Base-by-base conservation (phyloP, 1,140 invertebrate species). In the Eumeta japonica region DNA sequence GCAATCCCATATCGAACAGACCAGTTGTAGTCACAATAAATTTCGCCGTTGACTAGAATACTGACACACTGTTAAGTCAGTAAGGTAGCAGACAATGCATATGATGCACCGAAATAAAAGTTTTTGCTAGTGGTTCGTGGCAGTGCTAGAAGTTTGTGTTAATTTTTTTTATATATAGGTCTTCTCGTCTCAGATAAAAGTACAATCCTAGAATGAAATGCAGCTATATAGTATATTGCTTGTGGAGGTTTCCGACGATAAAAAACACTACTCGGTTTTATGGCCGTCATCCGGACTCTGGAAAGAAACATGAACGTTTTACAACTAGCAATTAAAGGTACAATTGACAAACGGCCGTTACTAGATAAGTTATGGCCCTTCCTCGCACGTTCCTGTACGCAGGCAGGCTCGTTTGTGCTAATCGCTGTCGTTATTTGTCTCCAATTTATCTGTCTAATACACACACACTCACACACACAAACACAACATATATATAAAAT, bases 211-310 rank as follows among this genome's bases (percentile, higher is more conserved):
- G 5, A 24, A 7, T 24, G 5, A 24, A 24, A 24, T n/a, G n/a
- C n/a, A 24, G 5, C n/a, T 5, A 24, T 24, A 24, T 7, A 24
- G 5, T 5, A 24, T 24, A 24, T 24, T 24, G n/a, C 5, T 24
- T 24, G 5, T 24, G n/a, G 5, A 7, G 20, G 5, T 24, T 24
- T 24, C 5, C 20, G 20, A 7, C n/a, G n/a, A 24, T 24, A 7
- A 7, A n/a, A 24, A 24, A 24, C 20, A 7, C 24, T 15, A n/a
- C 27, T n/a, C n/a, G 10, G n/a, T 12, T 18, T 35, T 36, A 24
- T 68, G 64, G 37, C 68, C 66, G 39, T 57, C 60, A 44, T 65
- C 64, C 14, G 68, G 65, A 59, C 65, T 73, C 68, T 73, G 68
- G 9, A 59, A 66, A 48, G 45, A 46, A 48, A 31, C 39, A 43